Evolutionary conservation across 2,113 vertebrate species (phyloP), one percentile per base, ranked within the genome.

Genomic region (Pseudorasbora parva): DNA sequence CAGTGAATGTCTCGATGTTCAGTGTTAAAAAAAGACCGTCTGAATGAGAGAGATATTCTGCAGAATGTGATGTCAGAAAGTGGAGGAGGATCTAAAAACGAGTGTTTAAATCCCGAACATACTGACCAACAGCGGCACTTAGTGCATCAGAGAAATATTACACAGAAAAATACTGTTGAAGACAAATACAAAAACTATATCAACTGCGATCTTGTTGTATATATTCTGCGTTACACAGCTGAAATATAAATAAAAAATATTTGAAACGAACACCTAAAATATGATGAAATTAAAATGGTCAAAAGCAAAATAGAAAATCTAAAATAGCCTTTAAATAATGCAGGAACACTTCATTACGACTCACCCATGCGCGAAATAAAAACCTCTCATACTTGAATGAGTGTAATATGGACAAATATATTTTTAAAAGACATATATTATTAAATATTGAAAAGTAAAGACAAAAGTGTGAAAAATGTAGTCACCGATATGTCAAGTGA

Each of bases 111-210:
- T 0, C 59, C 27, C 27, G 0, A 43, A 83, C 47, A 86, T 88
- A 91, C 89, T 95, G 93, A 94, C 91, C 94, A 93, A 97, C 95
- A 97, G 96, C 96, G 96, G 93, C 96, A 92, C 96, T 89, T 83
- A 91, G 92, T 95, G 96, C 95, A 91, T 91, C 93, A 89, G 8
- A 64, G 2, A 79, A 92, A 91, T 87, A 93, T 7, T 82, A 93
- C 95, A 96, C 4, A 5, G 1, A 25, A 60, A 23, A 59, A 68
- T 19, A 41, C 14, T 60, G 57, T 5, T 89, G 94, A 91, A 93
- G 57, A 43, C 27, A 14, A 54, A 75, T 4, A 66, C 27, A 19
- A 9, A 8, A 66, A 27, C 25, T 6, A 17, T 14, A 8, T 21
- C 2, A 68, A 41, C 2, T 41, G 64, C 27, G 25, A 17, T 19